These are phyloP conservation scores for Tarsius wallacei DNA, from an alignment of 2,797 vertebrate genomes.

Conservation along the genomic window DNA sequence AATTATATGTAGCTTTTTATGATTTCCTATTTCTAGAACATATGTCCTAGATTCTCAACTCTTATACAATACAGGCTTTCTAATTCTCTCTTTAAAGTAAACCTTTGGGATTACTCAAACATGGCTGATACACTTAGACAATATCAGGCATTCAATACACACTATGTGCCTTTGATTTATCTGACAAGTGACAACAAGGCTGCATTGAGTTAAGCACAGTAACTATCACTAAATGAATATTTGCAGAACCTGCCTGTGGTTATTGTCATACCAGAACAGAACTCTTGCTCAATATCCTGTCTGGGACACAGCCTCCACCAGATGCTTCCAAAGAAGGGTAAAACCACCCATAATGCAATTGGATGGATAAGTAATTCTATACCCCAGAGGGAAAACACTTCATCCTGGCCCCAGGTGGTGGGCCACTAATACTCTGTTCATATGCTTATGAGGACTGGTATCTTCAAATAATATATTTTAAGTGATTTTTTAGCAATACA, in stretches of 20 bases:
- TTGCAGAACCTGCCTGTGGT: conserved; percentile 67
- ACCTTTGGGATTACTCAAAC: conserved; percentile 54
- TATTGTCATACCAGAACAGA: conserved; percentile 65
- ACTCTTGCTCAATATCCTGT: conserved; percentile 73
- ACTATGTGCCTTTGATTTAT: conserved; percentile 69
- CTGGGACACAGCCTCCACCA: conserved; percentile 42
- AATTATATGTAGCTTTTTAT: conserved; percentile 36
- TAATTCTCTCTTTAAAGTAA: conserved; percentile 52
- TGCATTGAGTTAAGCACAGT: conserved; percentile 65
- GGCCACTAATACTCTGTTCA: background rate
- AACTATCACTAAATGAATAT: conserved; percentile 71
- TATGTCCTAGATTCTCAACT: background rate
- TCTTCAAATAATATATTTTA: conserved; percentile 43
- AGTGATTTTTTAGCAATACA: background rate
- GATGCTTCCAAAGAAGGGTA: conserved; percentile 56
- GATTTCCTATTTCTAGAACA: conserved; percentile 73
- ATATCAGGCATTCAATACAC: background rate
- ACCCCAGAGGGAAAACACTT: conserved; percentile 30
- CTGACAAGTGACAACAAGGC: conserved; percentile 69
- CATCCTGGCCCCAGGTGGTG: conserved; percentile 47
- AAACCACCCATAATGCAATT: conserved; percentile 69
- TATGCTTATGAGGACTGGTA: background rate
- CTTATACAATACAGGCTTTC: conserved; percentile 58
- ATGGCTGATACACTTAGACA: conserved; percentile 58
- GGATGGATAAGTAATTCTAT: conserved; percentile 48